phyloP scores from a whole-genome alignment of 2,888 invertebrate species.

The Melipona bicolor region DNA sequence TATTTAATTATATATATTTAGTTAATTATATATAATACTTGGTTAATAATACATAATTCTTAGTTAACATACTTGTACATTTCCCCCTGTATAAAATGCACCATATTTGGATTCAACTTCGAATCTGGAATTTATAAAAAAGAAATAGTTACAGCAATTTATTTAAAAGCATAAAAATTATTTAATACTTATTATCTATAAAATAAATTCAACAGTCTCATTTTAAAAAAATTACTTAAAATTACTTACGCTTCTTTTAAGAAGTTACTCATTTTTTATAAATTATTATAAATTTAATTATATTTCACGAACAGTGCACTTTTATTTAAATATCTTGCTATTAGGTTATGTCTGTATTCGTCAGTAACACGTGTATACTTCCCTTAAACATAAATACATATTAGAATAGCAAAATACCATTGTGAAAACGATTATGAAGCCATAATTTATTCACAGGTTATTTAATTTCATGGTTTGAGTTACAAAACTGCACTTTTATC shows the following conservation, averaged over 20 bases:
- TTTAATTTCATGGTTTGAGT: neutral
- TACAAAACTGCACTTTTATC: neutral
- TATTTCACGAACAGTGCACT: neutral
- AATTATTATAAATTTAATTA: neutral
- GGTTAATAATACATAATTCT: neutral
- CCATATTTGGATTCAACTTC: slow-evolving; percentile 90
- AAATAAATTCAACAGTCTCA: neutral
- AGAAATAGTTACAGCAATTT: neutral
- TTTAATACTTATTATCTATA: neutral
- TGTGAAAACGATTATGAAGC: neutral
- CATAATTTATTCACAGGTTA: neutral
- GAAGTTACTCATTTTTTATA: slow-evolving; percentile 67
- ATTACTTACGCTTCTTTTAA: slow-evolving; percentile 77
- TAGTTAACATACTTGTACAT: slow-evolving; percentile 85
- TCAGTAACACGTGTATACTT: neutral
- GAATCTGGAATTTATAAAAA: slow-evolving; percentile 86
- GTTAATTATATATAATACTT: slow-evolving; percentile 10
- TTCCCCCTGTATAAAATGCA: slow-evolving; percentile 93
- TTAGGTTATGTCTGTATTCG: neutral
- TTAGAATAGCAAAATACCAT: neutral
- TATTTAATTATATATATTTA: neutral
- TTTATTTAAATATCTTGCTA: neutral
- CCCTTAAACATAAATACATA: neutral
- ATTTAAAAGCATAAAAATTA: neutral
- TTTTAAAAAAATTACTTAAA: neutral